phyloP scores from a whole-genome alignment of 2,797 vertebrate genomes.

The Geotria australis region DNA sequence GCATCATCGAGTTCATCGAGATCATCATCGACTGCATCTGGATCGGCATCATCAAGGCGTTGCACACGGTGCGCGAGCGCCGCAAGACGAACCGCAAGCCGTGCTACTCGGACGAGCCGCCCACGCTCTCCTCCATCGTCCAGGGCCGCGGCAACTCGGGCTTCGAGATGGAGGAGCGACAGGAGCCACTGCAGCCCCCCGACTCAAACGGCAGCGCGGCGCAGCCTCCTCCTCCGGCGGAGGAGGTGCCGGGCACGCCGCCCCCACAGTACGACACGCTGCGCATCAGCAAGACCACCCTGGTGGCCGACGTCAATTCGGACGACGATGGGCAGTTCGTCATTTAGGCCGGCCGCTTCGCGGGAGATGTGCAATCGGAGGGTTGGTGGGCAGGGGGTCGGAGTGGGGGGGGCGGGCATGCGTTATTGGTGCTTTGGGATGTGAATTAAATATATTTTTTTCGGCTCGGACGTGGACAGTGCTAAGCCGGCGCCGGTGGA shows the following conservation, averaged over 20 bases:
- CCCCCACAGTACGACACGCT: constrained; percentile 25
- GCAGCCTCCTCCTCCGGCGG: neutral
- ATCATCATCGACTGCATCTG: constrained; percentile 29
- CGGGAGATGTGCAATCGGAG: too few relatives aligned
- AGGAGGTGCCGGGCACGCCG: constrained; percentile 18
- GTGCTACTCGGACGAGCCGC: constrained; percentile 1
- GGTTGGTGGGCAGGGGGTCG: too few relatives aligned
- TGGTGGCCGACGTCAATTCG: too few relatives aligned
- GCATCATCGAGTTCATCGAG: constrained; percentile 25
- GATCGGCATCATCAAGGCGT: constrained; percentile 18
- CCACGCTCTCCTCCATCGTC: constrained; percentile 14
- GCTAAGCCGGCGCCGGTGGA: too few relatives aligned
- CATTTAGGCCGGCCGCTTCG: too few relatives aligned
- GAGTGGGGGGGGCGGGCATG: too few relatives aligned
- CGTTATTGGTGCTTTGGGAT: too few relatives aligned
- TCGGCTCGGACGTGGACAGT: too few relatives aligned
- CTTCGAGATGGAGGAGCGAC: constrained; percentile 7
- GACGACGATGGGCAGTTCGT: too few relatives aligned
- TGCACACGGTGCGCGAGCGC: constrained; percentile 8
- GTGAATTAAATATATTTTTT: too few relatives aligned
- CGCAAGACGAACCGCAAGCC: constrained; percentile 3
- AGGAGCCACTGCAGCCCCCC: fast-evolving
- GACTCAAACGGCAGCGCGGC: fast-evolving
- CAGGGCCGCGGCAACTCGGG: constrained; percentile 19
- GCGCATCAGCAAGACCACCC: constrained; percentile 3